Percentiles rank a stretch among this genome's conserved stretches.
These are phyloP conservation scores for Herminia tarsipennalis DNA, from an alignment of 2,888 invertebrate genomes.

Conservation along the genomic window DNA sequence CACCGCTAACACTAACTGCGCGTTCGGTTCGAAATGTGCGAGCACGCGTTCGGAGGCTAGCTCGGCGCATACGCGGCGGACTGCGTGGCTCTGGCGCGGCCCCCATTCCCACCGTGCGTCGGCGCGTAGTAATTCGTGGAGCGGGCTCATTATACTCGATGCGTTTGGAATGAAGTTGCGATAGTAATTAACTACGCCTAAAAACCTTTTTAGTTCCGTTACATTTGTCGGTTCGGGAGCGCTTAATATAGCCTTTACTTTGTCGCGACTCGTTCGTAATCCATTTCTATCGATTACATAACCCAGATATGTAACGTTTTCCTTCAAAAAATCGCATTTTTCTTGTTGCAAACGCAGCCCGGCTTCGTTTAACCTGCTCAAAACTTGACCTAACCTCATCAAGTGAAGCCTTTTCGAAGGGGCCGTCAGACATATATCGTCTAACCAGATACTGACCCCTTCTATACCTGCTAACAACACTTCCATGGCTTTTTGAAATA, in stretches of 20 bases:
- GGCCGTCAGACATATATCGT: too few relatives aligned
- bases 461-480: conserved; percentile 31
- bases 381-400: too few relatives aligned
- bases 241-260: too few relatives aligned
- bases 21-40: conserved; percentile 18
- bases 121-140: conserved; percentile 21
- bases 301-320: too few relatives aligned
- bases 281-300: too few relatives aligned
- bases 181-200: not conserved
- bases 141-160: conserved; percentile 25
- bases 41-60: conserved; percentile 16
- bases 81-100: conserved; percentile 1
- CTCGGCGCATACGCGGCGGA: conserved; percentile 3
- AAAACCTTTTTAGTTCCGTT: too few relatives aligned
- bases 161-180: conserved; percentile 36
- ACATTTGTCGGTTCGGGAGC: too few relatives aligned
- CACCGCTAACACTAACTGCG: conserved; percentile 8
- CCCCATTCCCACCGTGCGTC: conserved; percentile 13
- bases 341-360: too few relatives aligned
- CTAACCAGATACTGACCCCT: conserved; percentile 28
- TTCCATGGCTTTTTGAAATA: conserved; percentile 55
- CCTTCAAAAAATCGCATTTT: too few relatives aligned
- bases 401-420: too few relatives aligned
- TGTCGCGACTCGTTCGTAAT: too few relatives aligned
- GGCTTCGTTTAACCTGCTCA: too few relatives aligned